Percentiles rank a stretch among this genome's conserved stretches.
phyloP scores from a whole-genome alignment of 2,797 vertebrate genomes.

The Orestias chungarensis region DNA sequence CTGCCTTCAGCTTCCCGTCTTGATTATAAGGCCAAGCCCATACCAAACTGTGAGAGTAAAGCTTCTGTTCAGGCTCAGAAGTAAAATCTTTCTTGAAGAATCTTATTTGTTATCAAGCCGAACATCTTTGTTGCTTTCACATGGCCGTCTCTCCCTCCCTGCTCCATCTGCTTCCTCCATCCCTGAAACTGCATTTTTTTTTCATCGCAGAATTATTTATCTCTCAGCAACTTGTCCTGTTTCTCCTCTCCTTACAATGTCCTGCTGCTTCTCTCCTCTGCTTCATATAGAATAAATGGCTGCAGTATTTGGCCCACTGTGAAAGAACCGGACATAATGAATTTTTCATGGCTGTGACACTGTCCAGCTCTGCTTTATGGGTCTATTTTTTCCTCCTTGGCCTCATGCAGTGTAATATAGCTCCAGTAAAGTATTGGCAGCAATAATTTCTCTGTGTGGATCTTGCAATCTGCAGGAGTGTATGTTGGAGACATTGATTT shows the following conservation, averaged over 20 bases:
- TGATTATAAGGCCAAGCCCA: neutral
- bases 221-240: neutral
- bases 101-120: no score
- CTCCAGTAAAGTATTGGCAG: conserved; percentile 38
- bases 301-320: conserved; percentile 15
- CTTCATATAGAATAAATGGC: conserved; percentile 22
- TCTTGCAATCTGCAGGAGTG: conserved; percentile 24
- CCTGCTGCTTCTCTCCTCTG: neutral
- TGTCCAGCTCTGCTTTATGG: conserved; percentile 46
- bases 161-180: neutral
- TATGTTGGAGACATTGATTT: conserved; percentile 57
- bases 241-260: neutral
- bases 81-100: neutral
- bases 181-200: no score
- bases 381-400: conserved; percentile 34
- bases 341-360: conserved; percentile 48
- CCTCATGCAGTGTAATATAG: conserved; percentile 32
- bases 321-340: conserved; percentile 37
- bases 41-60: neutral
- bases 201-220: neutral
- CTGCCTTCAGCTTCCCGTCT: neutral
- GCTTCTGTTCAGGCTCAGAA: neutral
- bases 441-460: conserved; percentile 56
- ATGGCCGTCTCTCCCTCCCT: neutral
- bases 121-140: neutral